Conservation (phyloP, 2,888 invertebrate species). For the Cloeon dipterum region DNA sequence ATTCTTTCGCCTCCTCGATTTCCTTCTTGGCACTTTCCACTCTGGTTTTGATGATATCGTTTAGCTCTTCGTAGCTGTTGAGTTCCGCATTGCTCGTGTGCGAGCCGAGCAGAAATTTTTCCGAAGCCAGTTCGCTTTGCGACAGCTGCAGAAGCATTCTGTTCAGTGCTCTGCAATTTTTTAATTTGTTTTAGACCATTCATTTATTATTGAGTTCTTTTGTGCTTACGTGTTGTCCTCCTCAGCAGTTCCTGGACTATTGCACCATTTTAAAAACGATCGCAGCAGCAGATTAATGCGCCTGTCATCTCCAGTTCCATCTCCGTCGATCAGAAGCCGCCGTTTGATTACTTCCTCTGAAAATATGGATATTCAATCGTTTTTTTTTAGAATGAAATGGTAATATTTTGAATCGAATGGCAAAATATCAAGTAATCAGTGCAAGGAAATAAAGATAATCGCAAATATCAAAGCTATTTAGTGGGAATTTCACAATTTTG, state of each 20-base stretch:
- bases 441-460: too few species aligned
- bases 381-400: too few species aligned
- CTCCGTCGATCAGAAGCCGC: slow-evolving; percentile 81
- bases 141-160: slow-evolving; percentile 60
- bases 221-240: slow-evolving; percentile 33
- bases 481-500: too few species aligned
- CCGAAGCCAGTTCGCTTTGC: slow-evolving; percentile 71
- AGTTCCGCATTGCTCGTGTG: slow-evolving; percentile 68
- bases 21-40: slow-evolving; percentile 59
- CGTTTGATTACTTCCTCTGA: slow-evolving; percentile 84
- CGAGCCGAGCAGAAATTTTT: slow-evolving; percentile 55
- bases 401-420: too few species aligned
- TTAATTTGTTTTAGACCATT: slow-evolving; percentile 1
- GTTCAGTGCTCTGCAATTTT: slow-evolving; percentile 44
- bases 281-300: slow-evolving; percentile 66
- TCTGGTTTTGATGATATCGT: slow-evolving; percentile 49
- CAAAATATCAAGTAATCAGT: too few species aligned
- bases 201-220: too few species aligned
- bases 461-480: too few species aligned
- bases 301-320: slow-evolving; percentile 90
- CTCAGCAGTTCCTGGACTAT: slow-evolving; percentile 34
- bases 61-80: slow-evolving; percentile 55
- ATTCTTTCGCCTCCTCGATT: slow-evolving; percentile 60
- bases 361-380: too few species aligned
- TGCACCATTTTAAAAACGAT: slow-evolving; percentile 60